Evolutionary conservation across 2,888 invertebrate species (phyloP).

Genomic region (Thalpophila matura): DNA sequence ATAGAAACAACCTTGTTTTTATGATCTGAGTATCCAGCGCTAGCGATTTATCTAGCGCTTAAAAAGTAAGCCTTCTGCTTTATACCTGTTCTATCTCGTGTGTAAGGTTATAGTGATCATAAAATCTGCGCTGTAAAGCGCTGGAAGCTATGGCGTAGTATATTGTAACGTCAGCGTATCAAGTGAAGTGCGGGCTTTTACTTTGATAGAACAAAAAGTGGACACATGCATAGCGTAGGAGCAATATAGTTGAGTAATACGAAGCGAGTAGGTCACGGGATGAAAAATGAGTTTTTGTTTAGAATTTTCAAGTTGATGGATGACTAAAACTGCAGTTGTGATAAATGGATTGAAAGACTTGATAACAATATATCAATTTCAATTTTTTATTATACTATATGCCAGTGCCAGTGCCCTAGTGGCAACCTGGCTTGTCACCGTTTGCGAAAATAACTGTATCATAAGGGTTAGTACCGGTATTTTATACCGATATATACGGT

Average conservation of each 20-base stretch:
- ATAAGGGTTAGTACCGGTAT: too few relatives aligned
- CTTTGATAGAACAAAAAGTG: constrained; percentile 40
- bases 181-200: constrained; percentile 42
- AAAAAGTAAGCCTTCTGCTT: background rate
- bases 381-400: too few relatives aligned
- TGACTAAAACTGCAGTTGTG: too few relatives aligned
- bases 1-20: background rate
- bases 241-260: constrained; percentile 28
- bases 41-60: background rate
- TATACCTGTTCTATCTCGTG: background rate
- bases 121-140: constrained; percentile 50
- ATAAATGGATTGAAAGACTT: background rate
- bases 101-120: constrained; percentile 54
- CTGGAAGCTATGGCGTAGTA: constrained; percentile 36
- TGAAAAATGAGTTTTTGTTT: too few relatives aligned
- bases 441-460: too few relatives aligned
- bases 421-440: too few relatives aligned
- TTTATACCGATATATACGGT: too few relatives aligned
- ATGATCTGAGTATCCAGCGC: too few relatives aligned
- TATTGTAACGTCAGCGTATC: constrained; percentile 39
- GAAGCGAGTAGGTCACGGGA: background rate
- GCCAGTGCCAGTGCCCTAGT: too few relatives aligned
- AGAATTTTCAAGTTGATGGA: too few relatives aligned
- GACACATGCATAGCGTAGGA: constrained; percentile 11
- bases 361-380: background rate